Percentiles rank a stretch among this genome's conserved stretches.
Evolutionary conservation across 2,113 vertebrate species (phyloP).

Genomic region (Leptobrachium ailaonicum): DNA sequence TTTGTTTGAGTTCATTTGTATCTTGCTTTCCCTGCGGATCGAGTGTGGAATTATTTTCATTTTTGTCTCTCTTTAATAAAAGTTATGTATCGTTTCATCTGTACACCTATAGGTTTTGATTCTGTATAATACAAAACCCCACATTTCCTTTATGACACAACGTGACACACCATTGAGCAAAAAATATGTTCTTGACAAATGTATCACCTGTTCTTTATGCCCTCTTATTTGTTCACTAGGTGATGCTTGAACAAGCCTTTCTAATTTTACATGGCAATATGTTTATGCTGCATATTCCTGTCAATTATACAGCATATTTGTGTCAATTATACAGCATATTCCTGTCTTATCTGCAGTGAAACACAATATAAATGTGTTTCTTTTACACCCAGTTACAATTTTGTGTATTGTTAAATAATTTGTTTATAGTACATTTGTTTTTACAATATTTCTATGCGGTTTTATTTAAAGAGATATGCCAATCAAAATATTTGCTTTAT

Average conservation of each 20-base stretch:
- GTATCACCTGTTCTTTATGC: conserved; percentile 36
- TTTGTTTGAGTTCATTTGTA: too few species aligned
- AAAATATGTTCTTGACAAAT: conserved; percentile 21
- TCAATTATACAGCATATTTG: conserved; percentile 25
- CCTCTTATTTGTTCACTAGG: conserved; percentile 36
- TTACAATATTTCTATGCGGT: too few species aligned
- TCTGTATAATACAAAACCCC: too few species aligned
- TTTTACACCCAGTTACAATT: conserved; percentile 10
- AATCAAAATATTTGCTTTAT: too few species aligned
- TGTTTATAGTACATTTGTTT: too few species aligned
- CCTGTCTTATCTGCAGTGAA: too few species aligned
- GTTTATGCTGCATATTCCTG: conserved; percentile 31
- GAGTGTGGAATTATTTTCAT: too few species aligned
- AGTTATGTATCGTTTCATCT: too few species aligned
- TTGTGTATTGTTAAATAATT: neutral
- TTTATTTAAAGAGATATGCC: too few species aligned
- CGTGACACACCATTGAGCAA: neutral
- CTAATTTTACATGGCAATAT: conserved; percentile 29
- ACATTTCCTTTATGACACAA: neutral
- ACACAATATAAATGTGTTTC: conserved; percentile 15
- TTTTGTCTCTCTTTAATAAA: too few species aligned
- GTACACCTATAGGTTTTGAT: too few species aligned
- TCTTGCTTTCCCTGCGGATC: too few species aligned
- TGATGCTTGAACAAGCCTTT: conserved; percentile 38
- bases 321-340: conserved; percentile 29